These are phyloP conservation scores for Pyrrhosoma nymphula DNA, from an alignment of 2,888 invertebrate genomes.

Conservation along the genomic window DNA sequence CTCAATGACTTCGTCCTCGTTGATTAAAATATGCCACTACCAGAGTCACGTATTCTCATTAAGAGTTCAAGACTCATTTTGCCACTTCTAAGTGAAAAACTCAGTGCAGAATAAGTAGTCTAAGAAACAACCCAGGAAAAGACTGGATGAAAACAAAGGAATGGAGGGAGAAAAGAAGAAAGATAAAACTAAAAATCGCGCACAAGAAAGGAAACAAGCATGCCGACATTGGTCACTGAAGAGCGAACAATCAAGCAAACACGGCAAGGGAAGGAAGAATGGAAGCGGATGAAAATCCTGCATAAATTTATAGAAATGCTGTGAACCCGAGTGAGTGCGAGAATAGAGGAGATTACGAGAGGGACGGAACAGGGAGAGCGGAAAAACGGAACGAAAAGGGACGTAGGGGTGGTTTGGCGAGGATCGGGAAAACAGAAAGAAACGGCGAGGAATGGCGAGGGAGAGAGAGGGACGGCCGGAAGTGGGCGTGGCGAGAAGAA, in stretches of 20 bases:
- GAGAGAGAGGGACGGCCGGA: neutral
- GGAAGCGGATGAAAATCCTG: neutral
- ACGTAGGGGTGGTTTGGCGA: neutral
- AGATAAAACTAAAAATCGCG: too few species aligned
- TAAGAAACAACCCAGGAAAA: too few species aligned
- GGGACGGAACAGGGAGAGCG: neutral
- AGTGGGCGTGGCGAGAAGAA: conserved; percentile 17
- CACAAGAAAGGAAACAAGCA: too few species aligned
- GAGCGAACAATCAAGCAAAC: neutral
- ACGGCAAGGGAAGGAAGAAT: neutral
- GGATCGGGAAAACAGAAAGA: neutral
- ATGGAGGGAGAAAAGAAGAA: too few species aligned
- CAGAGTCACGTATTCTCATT: too few species aligned
- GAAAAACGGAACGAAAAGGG: conserved; percentile 2
- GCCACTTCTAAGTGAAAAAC: too few species aligned
- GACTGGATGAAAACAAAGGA: too few species aligned
- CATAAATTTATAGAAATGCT: neutral
- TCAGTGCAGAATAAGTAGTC: too few species aligned
- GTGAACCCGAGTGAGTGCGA: neutral
- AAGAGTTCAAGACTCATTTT: too few species aligned
- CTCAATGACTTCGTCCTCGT: too few species aligned
- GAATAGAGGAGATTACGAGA: conserved; percentile 1
- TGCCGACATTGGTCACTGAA: neutral
- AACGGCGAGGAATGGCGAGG: neutral
- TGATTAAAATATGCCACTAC: too few species aligned